phyloP scores from a whole-genome alignment of 2,113 vertebrate genomes.

The Bungarus multicinctus region DNA sequence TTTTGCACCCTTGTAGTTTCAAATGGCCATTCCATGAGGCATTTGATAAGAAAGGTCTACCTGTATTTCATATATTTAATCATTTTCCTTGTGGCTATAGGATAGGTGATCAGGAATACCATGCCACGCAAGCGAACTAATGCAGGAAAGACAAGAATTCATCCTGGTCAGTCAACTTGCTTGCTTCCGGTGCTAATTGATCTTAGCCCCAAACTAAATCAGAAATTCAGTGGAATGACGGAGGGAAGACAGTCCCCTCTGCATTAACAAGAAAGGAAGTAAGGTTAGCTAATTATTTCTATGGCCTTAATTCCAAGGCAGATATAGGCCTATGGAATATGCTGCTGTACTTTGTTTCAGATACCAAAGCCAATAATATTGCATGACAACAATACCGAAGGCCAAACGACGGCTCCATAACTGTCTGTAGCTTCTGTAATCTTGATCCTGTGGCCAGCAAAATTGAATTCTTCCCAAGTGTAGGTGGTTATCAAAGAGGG shows the following conservation, averaged over 20 bases:
- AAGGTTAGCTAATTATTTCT: not conserved
- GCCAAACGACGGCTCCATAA: constrained; percentile 92
- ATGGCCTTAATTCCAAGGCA: not conserved
- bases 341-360: not conserved
- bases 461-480: constrained; percentile 86
- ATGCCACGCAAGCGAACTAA: not conserved
- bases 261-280: not conserved
- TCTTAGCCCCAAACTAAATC: not conserved
- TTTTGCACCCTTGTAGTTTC: not conserved
- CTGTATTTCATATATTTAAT: not conserved
- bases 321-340: not conserved
- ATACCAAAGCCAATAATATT: not conserved
- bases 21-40: not conserved
- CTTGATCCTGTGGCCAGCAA: constrained; percentile 82
- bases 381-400: constrained; percentile 76
- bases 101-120: not conserved
- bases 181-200: not conserved
- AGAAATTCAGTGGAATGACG: not conserved
- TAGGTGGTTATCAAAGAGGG: constrained; percentile 71
- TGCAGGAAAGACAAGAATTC: not conserved
- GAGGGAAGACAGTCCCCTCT: no score
- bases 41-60: not conserved
- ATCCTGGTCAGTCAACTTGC: not conserved
- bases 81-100: not conserved
- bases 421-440: constrained; percentile 87